Evolutionary conservation across 2,888 invertebrate species (phyloP).

Genomic region (Morpho helenor): DNA sequence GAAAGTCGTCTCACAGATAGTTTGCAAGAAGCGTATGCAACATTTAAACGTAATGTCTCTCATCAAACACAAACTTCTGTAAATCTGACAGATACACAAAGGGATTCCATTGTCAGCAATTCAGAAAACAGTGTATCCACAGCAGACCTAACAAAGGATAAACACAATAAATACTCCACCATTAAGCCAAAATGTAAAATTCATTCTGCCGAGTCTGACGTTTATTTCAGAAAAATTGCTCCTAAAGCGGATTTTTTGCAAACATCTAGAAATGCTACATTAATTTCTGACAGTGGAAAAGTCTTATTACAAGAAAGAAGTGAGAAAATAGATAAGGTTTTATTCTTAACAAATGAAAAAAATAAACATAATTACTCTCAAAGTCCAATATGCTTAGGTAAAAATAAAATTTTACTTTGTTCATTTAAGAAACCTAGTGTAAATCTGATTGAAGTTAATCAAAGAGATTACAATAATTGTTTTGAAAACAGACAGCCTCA

Average conservation of each 20-base stretch:
- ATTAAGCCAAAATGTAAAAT: too few relatives aligned
- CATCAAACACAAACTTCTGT: constrained; percentile 6
- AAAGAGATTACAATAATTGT: background rate
- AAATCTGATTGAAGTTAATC: constrained; percentile 1
- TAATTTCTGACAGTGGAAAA: background rate
- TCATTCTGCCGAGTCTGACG: too few relatives aligned
- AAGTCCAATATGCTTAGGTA: constrained; percentile 51
- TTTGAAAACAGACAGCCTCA: constrained; percentile 2
- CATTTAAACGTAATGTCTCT: background rate
- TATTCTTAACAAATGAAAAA: constrained; percentile 11
- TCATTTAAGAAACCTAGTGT: constrained; percentile 36
- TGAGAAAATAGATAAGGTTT: constrained; percentile 5
- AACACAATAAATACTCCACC: too few relatives aligned
- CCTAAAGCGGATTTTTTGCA: background rate
- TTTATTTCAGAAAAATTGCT: background rate
- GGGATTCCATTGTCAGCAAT: too few relatives aligned
- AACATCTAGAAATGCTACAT: background rate
- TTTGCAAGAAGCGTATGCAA: background rate
- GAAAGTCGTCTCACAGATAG: background rate
- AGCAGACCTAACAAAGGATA: too few relatives aligned
- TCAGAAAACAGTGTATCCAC: too few relatives aligned
- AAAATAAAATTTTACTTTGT: constrained; percentile 62
- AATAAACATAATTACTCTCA: constrained; percentile 11
- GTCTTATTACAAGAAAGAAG: background rate
- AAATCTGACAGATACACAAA: background rate